Percentiles rank a stretch among this genome's conserved stretches.
phyloP scores from a whole-genome alignment of 2,797 vertebrate genomes.

The Tachyglossus aculeatus region DNA sequence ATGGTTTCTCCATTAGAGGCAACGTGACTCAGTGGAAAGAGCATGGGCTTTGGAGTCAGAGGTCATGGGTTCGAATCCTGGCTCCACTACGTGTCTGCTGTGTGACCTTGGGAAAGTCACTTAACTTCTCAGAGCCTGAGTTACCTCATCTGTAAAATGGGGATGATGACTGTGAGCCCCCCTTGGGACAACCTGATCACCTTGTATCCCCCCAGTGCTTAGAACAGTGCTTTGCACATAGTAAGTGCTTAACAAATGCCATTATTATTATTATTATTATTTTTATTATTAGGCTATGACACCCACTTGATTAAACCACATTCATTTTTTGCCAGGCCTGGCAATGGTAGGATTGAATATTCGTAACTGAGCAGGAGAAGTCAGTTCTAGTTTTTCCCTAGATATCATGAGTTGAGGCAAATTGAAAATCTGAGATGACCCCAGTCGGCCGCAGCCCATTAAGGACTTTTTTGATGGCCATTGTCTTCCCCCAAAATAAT shows the following conservation, averaged over 20 bases:
- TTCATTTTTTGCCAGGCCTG: constrained; percentile 54
- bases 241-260: too few species aligned
- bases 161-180: neutral
- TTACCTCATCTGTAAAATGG: neutral
- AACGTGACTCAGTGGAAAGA: neutral
- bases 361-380: constrained; percentile 57
- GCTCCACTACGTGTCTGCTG: neutral
- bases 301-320: constrained; percentile 32
- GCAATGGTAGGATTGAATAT: constrained; percentile 45
- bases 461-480: constrained; percentile 69
- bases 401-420: constrained; percentile 45
- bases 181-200: too few species aligned
- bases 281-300: too few species aligned
- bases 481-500: constrained; percentile 75
- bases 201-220: too few species aligned
- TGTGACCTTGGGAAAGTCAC: neutral
- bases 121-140: neutral
- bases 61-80: neutral
- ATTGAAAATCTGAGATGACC: constrained; percentile 69
- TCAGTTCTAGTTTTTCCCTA: constrained; percentile 32
- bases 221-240: too few species aligned
- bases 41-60: neutral
- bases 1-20: too few species aligned
- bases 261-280: too few species aligned
- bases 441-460: constrained; percentile 70